A percentile compares a stretch with the other conserved stretches of the same genome.
These are phyloP conservation scores for Zele albiditarsus DNA, from an alignment of 2,888 invertebrate species.

Conservation along the genomic window DNA sequence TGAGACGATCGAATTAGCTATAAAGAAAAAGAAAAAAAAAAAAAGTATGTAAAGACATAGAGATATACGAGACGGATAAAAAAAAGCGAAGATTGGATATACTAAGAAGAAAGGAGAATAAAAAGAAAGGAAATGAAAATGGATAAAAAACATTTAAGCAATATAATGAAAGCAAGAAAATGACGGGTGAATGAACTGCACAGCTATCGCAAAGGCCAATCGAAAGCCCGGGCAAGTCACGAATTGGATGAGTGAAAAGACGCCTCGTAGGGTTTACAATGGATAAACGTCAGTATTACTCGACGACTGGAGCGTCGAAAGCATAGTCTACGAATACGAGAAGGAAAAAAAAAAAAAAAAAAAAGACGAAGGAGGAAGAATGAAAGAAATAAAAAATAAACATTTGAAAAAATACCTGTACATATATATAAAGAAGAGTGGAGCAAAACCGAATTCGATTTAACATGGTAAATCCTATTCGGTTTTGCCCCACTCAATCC, in stretches of 20 bases:
- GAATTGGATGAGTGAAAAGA: constrained; percentile 14
- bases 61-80: background rate
- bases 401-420: background rate
- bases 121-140: constrained; percentile 32
- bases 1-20: constrained; percentile 10
- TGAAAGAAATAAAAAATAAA: background rate
- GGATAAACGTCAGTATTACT: constrained; percentile 41
- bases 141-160: constrained; percentile 23
- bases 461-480: too few species aligned
- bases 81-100: background rate
- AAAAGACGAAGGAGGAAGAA: background rate
- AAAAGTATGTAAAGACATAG: constrained; percentile 15
- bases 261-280: constrained; percentile 41
- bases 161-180: constrained; percentile 24
- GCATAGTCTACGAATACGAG: constrained; percentile 15
- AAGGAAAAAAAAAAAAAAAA: constrained; percentile 9
- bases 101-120: background rate
- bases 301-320: background rate
- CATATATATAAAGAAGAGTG: background rate
- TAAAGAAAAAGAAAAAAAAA: background rate
- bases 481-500: too few species aligned
- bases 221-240: background rate
- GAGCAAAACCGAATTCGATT: too few species aligned
- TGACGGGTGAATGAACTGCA: constrained; percentile 32
- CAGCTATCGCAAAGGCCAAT: constrained; percentile 3